Base-by-base conservation (phyloP, 1,140 invertebrate species). In the Glomeris maerens region DNA sequence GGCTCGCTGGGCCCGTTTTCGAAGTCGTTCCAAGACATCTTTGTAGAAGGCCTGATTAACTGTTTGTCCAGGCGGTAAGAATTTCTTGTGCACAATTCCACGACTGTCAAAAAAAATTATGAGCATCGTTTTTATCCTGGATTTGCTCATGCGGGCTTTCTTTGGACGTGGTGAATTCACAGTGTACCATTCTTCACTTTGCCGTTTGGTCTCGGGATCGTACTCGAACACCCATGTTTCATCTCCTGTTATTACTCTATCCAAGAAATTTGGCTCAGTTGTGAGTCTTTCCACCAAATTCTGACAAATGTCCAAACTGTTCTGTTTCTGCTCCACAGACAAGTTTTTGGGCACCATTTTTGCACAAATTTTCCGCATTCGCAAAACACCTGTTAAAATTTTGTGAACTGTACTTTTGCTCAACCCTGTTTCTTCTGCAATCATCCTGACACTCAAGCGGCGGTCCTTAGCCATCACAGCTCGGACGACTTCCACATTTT, bases 71-170 rank as follows among this genome's bases (percentile, higher is more conserved):
- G n/a, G n/a, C n/a, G n/a, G n/a, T n/a, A n/a, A n/a, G 45, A 60
- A 64, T 51, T 64, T 56, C 22, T 55, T 42, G 50, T 65, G 57
- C n/a, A 64, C 55, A 4, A 64, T 45, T 1, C 57, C 58, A 27
- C 45, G 45, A 17, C 13, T 39, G 45, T 63, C 53, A 50, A 65
- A 66, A 52, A 62, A 64, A 54, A 46, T 29, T 55, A 60, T 59
- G 41, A 63, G 49, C 57, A 63, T 63, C 2, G 56, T 56, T 49
- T 65, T 64, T 31, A 61, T 47, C 27, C 58, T 60, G 26, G 52
- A 60, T 17, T 53, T 52, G 51, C 41, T 52, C 48, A 49, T 50
- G 22, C 52, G 36, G 40, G 52, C 50, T 53, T 63, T 61, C 47
- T 62, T 64, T 2, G 59, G 52, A 38, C 47, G 45, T 2, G 55